Base-by-base conservation (phyloP, 2,888 invertebrate species). In the Nematopogon swammerdamellus region DNA sequence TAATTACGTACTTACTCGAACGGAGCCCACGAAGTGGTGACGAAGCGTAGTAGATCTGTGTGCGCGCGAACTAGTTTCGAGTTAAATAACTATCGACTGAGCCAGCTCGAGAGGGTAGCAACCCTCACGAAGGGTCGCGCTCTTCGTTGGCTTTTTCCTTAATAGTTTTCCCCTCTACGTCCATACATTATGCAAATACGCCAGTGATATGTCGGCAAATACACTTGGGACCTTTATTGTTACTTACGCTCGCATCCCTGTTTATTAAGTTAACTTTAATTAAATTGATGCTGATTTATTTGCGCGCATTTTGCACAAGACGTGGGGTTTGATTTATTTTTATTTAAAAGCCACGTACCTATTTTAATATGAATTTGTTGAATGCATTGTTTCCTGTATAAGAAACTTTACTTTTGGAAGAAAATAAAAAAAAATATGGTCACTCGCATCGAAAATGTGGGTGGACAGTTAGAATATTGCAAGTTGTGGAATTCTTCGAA, bases 191-290 rank as follows among this genome's bases (percentile, higher is more conserved):
- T 79, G 77, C 76, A 77, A 77, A 79, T 79, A 64, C 68, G 71
- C 64, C 68, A 74, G 76, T 75, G 77, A 79, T 77, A 79, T 71
- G 77, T 76, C 74, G 72, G 70, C 60, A 64, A 57, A 66, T 70
- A 70, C 77, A 72, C 77, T 72, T 64, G 77, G 77, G 77, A 75
- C 68, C 70, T 73, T 74, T 75, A 77, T 75, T 75, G 74, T 76
- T 70, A 70, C 72, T 69, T 68, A 64, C 68, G 67, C 68, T 72
- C 73, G 70, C 72, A 75, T 72, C 72, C 73, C 71, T 70, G 75
- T 72, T 70, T 74, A 76, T 76, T 70, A 72, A 76, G 75, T 76
- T 73, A 73, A 70, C 70, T 79, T 77, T 79, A 77, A 79, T 79
- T 79, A 79, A 79, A 79, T 77, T 74, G 66, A 64, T 72, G 72